Conservation (phyloP, 2,797 vertebrate species). For the Scyliorhinus canicula region DNA sequence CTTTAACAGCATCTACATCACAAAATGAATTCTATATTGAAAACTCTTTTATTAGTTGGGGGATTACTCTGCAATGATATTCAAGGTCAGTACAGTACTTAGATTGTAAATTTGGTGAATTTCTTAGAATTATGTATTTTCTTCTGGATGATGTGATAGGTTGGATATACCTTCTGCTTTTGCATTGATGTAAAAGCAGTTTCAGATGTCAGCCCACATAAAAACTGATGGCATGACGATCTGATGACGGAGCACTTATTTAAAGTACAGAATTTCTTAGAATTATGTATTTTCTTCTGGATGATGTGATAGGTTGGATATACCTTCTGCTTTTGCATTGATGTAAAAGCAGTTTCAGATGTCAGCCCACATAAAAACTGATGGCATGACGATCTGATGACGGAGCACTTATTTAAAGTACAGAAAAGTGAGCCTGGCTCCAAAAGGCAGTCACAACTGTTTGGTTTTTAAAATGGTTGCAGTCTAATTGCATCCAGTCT, state of each 20-base stretch:
- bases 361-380: not conserved
- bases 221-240: not conserved
- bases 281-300: not conserved
- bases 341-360: not conserved
- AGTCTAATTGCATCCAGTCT: not conserved
- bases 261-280: not conserved
- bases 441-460: not conserved
- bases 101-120: not conserved
- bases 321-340: not conserved
- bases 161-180: not conserved
- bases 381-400: not conserved
- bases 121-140: not conserved
- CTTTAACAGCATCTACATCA: not conserved
- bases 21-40: not conserved
- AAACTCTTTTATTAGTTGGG: not conserved
- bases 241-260: not conserved
- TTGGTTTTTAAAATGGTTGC: not conserved
- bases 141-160: not conserved
- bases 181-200: not conserved
- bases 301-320: too few relatives aligned
- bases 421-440: conserved; percentile 5
- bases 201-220: not conserved
- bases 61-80: not conserved
- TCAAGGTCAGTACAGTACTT: conserved; percentile 17
- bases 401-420: not conserved